phyloP scores from a whole-genome alignment of 2,888 invertebrate genomes.

The Polymixis lichenea region DNA sequence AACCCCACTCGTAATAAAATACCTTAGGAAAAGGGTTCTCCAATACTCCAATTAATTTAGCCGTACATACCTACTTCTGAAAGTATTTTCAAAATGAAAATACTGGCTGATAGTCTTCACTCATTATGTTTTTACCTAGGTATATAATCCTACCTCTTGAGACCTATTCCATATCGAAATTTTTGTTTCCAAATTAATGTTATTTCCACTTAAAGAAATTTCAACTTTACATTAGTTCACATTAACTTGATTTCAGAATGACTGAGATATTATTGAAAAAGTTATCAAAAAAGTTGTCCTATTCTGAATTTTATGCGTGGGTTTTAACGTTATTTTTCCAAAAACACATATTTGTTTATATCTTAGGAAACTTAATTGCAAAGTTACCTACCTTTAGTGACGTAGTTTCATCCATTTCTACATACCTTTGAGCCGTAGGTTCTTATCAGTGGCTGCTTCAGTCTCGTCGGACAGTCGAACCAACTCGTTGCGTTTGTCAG shows the following conservation, averaged over 20 bases:
- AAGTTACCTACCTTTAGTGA: background rate
- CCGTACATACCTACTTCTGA: too few species aligned
- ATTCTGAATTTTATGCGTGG: background rate
- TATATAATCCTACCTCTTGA: too few species aligned
- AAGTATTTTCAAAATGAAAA: too few species aligned
- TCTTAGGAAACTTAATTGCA: background rate
- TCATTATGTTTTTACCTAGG: too few species aligned
- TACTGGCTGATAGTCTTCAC: too few species aligned
- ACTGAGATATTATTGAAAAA: background rate
- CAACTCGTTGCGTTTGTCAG: slow-evolving; percentile 90
- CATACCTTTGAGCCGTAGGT: slow-evolving; percentile 94
- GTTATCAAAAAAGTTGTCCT: too few species aligned
- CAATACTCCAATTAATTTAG: too few species aligned
- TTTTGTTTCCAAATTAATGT: background rate
- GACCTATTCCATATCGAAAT: background rate
- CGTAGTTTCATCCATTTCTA: background rate
- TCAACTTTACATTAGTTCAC: background rate
- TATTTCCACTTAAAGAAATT: background rate
- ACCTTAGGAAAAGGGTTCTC: too few species aligned
- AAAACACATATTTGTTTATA: background rate
- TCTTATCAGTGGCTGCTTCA: slow-evolving; percentile 93
- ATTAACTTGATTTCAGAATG: background rate
- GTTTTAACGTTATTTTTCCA: background rate
- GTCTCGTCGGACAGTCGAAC: slow-evolving; percentile 91
- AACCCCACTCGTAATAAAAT: too few species aligned